A percentile compares a stretch with the other conserved stretches of the same genome.
phyloP scores from a whole-genome alignment of 1,140 invertebrate genomes.

The Drosophila melanogaster region DNA sequence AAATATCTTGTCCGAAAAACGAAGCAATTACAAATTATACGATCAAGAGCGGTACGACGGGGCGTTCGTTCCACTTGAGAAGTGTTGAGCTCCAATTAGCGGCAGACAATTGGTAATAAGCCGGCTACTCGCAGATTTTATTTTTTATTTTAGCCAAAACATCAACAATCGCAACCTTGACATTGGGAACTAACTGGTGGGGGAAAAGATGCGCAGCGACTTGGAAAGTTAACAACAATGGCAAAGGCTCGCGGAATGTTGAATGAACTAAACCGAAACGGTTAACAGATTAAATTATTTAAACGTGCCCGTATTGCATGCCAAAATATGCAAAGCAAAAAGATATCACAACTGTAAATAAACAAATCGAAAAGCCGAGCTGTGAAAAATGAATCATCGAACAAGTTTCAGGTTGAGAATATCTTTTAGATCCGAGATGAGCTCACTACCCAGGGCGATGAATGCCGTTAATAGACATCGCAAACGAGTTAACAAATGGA shows the following conservation, averaged over 20 bases:
- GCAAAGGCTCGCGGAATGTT: conserved; percentile 9
- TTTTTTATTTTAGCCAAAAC: conserved; percentile 15
- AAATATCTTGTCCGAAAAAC: conserved; percentile 54
- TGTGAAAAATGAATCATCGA: conserved; percentile 56
- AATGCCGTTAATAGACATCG: conserved; percentile 66
- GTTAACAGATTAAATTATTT: conserved; percentile 45
- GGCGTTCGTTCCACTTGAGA: conserved; percentile 74
- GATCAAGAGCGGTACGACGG: conserved; percentile 31
- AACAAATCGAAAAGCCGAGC: conserved; percentile 50
- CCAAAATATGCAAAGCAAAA: conserved; percentile 50
- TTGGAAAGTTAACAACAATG: conserved; percentile 51
- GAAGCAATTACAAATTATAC: conserved; percentile 72
- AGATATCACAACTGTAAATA: conserved; percentile 43
- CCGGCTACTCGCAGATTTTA: conserved; percentile 32
- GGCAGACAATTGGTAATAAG: conserved; percentile 57
- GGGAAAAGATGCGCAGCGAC: conserved; percentile 55
- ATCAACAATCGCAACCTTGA: conserved; percentile 58
- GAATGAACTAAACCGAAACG: conserved; percentile 36
- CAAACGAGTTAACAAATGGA: conserved; percentile 53
- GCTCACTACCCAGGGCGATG: conserved; percentile 47
- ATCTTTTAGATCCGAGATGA: conserved; percentile 49
- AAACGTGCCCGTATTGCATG: conserved; percentile 47
- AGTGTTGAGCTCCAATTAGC: conserved; percentile 67
- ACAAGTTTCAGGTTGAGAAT: conserved; percentile 59
- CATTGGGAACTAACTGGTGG: conserved; percentile 59